phyloP scores from a whole-genome alignment of 1,140 invertebrate species.

The Ladona fulva region DNA sequence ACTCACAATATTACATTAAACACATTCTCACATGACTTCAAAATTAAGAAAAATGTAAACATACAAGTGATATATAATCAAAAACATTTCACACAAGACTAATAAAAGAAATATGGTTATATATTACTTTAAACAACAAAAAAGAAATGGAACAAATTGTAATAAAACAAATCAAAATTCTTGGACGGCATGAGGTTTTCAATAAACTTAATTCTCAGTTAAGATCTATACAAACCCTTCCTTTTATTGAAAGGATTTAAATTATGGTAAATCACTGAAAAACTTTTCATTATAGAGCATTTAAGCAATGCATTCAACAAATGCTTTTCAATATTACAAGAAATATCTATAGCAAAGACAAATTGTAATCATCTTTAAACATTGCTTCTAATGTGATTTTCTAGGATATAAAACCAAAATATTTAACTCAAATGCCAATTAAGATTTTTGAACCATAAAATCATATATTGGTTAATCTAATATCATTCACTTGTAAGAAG shows the following conservation, averaged over 20 bases:
- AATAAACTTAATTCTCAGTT: neutral
- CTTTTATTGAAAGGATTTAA: neutral
- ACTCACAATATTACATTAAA: neutral
- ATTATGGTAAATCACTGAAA: neutral
- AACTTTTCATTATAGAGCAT: neutral
- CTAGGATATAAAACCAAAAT: neutral
- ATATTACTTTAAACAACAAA: slow-evolving; percentile 5
- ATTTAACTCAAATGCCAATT: neutral
- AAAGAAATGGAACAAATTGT: neutral
- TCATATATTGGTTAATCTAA: neutral
- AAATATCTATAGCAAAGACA: neutral
- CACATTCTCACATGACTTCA: neutral
- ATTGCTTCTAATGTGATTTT: neutral
- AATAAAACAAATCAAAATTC: neutral
- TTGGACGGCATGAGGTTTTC: neutral
- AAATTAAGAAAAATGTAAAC: neutral
- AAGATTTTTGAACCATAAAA: neutral
- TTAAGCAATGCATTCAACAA: neutral
- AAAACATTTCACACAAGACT: neutral
- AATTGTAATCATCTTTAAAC: neutral
- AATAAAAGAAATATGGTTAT: neutral
- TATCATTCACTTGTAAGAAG: neutral
- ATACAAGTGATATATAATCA: neutral
- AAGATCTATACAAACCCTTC: neutral
- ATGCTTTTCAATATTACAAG: neutral